Base-by-base conservation (phyloP, 2,113 vertebrate species). In the Penelope pileata region DNA sequence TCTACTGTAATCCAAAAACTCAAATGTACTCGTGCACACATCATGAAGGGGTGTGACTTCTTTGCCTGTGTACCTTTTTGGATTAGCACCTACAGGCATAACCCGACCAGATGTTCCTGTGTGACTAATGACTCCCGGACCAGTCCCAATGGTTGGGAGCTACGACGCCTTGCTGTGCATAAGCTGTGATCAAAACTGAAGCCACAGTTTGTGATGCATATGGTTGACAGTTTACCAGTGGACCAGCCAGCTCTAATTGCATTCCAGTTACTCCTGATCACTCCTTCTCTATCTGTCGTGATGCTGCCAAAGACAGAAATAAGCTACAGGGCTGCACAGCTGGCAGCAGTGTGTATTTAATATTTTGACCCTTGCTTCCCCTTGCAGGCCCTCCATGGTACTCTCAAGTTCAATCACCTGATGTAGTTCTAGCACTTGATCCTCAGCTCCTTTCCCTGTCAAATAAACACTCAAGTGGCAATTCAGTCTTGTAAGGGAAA, bases 21-120 rank as follows among this genome's bases (percentile, higher is more conserved):
- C 40, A 24, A 72, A 67, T 26, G 27, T 42, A 48, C 56, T 43
- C 7, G 63, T 7, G 60, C 47, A 70, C 1, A 22, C 0, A 0
- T 58, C 36, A 73, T 4, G 14, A 74, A 67, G 32, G 21, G 47
- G 7, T 10, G 58, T 47, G 27, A 47, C 34, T 48, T 62, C 64
- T 66, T 75, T 45, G 36, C 27, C 64, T 34, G 34, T 21, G 27
- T 32, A 54, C 45, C 63, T 68, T 42, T 83, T 59, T 42, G 77
- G 64, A 54, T 88, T 24, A 89, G 69, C 32, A n/a, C 0, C 0
- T 12, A 36, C 9, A 63, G 22, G 59, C 54, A 66, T 24, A 83
- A 53, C 30, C 54, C 72, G 73, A 1, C 4, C 50, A 83, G 88
- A 50, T 54, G 47, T 59, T 93, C 48, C 76, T 36, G 26, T 27